A percentile compares a stretch with the other conserved stretches of the same genome.
These are phyloP conservation scores for Phrixothrix hirtus DNA, from an alignment of 2,888 invertebrate species.

Conservation along the genomic window DNA sequence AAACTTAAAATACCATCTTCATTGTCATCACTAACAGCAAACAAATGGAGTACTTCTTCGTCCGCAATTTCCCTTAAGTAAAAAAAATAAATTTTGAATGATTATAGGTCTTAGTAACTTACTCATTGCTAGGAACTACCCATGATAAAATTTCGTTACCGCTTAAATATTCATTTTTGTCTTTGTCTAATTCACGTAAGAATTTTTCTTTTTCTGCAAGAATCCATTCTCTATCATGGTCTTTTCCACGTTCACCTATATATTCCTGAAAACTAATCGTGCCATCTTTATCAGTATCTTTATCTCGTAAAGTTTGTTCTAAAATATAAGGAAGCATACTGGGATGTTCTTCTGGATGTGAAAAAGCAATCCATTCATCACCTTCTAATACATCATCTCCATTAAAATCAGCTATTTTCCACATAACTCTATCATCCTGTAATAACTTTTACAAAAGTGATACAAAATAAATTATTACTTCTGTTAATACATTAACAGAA, in stretches of 20 bases:
- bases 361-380: constrained; percentile 85
- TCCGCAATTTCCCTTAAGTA: constrained; percentile 75
- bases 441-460: constrained; percentile 56
- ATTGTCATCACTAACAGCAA: constrained; percentile 84
- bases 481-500: not conserved
- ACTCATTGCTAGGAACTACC: constrained; percentile 91
- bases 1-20: constrained; percentile 78
- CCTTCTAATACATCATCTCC: constrained; percentile 75
- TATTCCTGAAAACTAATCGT: constrained; percentile 84
- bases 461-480: not conserved
- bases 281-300: constrained; percentile 85
- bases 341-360: constrained; percentile 91
- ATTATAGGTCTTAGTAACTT: no score
- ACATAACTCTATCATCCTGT: constrained; percentile 83
- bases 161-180: constrained; percentile 80
- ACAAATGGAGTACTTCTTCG: constrained; percentile 89
- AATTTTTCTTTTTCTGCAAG: constrained; percentile 79
- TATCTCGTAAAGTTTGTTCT: constrained; percentile 81
- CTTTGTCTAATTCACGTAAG: constrained; percentile 81
- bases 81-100: constrained; percentile 11
- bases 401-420: constrained; percentile 82
- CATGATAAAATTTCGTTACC: constrained; percentile 81
- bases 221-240: constrained; percentile 75
- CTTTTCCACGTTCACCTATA: constrained; percentile 69
- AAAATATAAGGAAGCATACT: constrained; percentile 81